Conservation (phyloP, 2,113 vertebrate species). For the Pogonocichla stellata region DNA sequence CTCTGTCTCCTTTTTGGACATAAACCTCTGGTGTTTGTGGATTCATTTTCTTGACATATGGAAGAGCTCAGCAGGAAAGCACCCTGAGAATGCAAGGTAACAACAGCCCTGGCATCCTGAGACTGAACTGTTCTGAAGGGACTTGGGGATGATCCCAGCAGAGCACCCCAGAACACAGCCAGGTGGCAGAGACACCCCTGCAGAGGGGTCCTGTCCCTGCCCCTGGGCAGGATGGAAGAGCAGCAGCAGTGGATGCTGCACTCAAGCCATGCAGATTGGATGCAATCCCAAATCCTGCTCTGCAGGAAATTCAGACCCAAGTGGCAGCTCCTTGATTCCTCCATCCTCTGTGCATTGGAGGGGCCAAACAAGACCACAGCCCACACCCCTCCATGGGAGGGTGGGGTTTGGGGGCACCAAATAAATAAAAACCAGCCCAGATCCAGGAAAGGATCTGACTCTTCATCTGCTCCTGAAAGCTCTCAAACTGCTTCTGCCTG, state of each 20-base stretch:
- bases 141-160: rapidly evolving
- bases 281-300: neutral
- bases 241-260: neutral
- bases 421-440: neutral
- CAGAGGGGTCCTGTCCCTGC: too few species aligned
- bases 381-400: neutral
- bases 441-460: neutral
- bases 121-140: neutral
- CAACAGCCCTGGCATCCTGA: neutral
- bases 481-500: neutral
- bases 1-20: too few species aligned
- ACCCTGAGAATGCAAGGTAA: neutral
- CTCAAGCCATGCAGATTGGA: rapidly evolving
- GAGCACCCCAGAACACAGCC: rapidly evolving
- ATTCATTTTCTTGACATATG: too few species aligned
- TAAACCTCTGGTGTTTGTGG: too few species aligned
- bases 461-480: neutral
- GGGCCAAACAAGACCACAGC: rapidly evolving
- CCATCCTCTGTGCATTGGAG: neutral
- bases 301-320: neutral
- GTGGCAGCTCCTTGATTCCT: neutral
- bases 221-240: neutral
- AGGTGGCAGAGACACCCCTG: neutral
- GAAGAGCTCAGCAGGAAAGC: neutral
- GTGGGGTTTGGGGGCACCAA: neutral